Conservation (phyloP, 2,113 vertebrate species). For the Cygnus buccinator region DNA sequence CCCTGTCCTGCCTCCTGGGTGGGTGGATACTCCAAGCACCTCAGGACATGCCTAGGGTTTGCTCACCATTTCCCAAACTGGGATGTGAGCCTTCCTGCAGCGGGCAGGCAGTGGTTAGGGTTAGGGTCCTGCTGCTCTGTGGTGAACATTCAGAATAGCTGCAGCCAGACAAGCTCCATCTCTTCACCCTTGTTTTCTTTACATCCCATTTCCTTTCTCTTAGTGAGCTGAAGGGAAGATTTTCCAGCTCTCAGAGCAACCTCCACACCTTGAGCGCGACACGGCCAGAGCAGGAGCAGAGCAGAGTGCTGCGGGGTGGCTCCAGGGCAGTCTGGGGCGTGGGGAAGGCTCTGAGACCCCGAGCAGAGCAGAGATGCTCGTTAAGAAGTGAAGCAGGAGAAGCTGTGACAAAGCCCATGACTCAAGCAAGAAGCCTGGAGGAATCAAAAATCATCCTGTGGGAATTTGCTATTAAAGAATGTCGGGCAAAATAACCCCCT, state of each 20-base stretch:
- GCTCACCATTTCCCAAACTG: neutral
- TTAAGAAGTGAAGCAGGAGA: neutral
- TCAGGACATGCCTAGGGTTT: neutral
- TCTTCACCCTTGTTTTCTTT: neutral
- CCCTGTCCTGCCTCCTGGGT: neutral
- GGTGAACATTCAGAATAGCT: neutral
- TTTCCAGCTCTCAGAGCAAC: neutral
- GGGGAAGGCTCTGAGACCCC: neutral
- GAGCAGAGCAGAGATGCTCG: neutral
- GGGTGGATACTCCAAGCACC: neutral
- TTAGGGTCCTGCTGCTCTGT: neutral
- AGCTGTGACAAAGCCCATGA: neutral
- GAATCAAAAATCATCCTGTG: neutral
- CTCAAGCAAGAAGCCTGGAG: neutral
- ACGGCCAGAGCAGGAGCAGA: neutral
- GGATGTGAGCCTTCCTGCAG: neutral
- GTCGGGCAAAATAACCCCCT: rapidly evolving
- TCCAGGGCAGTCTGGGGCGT: too few species aligned
- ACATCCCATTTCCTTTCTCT: neutral
- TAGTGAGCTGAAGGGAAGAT: neutral
- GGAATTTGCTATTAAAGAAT: neutral
- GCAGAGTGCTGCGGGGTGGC: neutral
- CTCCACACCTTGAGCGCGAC: neutral
- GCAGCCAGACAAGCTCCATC: neutral
- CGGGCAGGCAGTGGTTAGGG: neutral